phyloP scores from a whole-genome alignment of 2,888 invertebrate species.

The Drosophila limbata region DNA sequence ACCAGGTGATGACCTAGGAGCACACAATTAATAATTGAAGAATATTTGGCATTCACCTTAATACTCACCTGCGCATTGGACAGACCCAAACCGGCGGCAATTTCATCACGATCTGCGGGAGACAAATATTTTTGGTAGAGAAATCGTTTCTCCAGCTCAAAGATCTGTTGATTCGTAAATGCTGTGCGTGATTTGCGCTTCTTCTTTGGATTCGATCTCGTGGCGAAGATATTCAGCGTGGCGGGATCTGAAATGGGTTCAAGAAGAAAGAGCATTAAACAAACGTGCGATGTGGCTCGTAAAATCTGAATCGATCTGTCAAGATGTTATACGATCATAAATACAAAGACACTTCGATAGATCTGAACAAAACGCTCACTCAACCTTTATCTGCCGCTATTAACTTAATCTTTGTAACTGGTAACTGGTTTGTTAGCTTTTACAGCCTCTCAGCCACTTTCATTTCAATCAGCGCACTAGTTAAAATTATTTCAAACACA shows the following conservation, averaged over 20 bases:
- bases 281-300: slow-evolving; percentile 23
- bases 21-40: not conserved
- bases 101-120: slow-evolving; percentile 98
- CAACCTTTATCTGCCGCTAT: slow-evolving; percentile 38
- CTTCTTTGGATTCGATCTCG: slow-evolving; percentile 96
- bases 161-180: slow-evolving; percentile 99
- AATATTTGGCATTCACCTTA: not conserved
- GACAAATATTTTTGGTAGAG: slow-evolving; percentile 99
- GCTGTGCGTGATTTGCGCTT: slow-evolving; percentile 98
- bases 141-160: slow-evolving; percentile 98
- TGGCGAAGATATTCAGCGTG: slow-evolving; percentile 95
- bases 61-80: slow-evolving; percentile 94
- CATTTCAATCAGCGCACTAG: slow-evolving; percentile 64
- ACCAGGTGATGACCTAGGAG: slow-evolving; percentile 96
- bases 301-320: slow-evolving; percentile 32
- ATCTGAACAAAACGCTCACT: slow-evolving; percentile 18
- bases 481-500: slow-evolving; percentile 63
- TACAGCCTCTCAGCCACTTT: slow-evolving; percentile 51
- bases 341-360: not conserved
- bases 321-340: slow-evolving; percentile 5
- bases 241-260: slow-evolving; percentile 88
- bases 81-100: slow-evolving; percentile 95
- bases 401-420: slow-evolving; percentile 34
- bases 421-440: slow-evolving; percentile 41
- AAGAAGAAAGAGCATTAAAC: not conserved